Evolutionary conservation across 2,888 invertebrate genomes (phyloP).

Genomic region (Mantis religiosa): DNA sequence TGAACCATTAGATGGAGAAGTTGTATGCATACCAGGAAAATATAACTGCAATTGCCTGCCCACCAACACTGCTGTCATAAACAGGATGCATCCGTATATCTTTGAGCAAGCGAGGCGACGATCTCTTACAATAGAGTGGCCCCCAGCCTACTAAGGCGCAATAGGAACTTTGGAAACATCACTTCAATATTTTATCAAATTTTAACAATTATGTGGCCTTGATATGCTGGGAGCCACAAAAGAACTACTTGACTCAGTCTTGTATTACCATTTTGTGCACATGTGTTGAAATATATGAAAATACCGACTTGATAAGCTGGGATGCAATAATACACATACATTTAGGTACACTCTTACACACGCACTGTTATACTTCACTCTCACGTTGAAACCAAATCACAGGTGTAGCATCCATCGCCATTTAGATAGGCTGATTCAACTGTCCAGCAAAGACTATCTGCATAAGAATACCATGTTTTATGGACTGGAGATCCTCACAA

Average conservation of each 20-base stretch:
- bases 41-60: neutral
- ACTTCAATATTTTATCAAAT: constrained; percentile 29
- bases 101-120: constrained; percentile 30
- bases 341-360: neutral
- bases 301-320: constrained; percentile 21
- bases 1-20: neutral
- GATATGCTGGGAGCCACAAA: constrained; percentile 31
- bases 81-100: neutral
- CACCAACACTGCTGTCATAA: constrained; percentile 13
- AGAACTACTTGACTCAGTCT: constrained; percentile 32
- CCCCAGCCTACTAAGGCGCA: constrained; percentile 30
- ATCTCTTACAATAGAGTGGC: constrained; percentile 16
- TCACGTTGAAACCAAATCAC: constrained; percentile 42
- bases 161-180: constrained; percentile 33
- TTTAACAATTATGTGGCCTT: constrained; percentile 30
- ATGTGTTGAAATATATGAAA: constrained; percentile 27
- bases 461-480: neutral
- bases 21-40: neutral
- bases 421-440: constrained; percentile 21
- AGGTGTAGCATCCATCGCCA: constrained; percentile 50
- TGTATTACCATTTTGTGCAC: constrained; percentile 27
- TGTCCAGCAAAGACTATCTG: neutral
- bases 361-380: neutral
- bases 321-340: constrained; percentile 21
- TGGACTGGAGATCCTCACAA: neutral